Conservation (phyloP, 2,888 invertebrate species). For the Neuroscelio doddi region DNA sequence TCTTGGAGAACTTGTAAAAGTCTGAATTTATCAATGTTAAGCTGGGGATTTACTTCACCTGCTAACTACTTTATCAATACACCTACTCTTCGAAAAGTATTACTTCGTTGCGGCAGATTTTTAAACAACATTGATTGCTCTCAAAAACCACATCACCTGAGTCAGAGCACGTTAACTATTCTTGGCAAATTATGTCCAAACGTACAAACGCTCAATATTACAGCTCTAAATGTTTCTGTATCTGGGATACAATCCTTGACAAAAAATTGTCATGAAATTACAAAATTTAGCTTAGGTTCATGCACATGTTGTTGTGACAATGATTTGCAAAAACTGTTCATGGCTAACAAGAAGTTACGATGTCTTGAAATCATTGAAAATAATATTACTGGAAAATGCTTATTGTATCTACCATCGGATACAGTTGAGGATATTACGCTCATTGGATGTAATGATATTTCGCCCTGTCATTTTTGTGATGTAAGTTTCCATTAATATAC, state of each 20-base stretch:
- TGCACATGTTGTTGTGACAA: slow-evolving; percentile 69
- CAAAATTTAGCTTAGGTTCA: slow-evolving; percentile 72
- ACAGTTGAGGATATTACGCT: slow-evolving; percentile 61
- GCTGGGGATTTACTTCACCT: slow-evolving; percentile 50
- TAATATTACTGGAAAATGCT: slow-evolving; percentile 59
- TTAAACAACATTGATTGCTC: slow-evolving; percentile 74
- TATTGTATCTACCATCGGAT: slow-evolving; percentile 56
- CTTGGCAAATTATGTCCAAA: slow-evolving; percentile 76
- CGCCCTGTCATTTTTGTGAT: slow-evolving; percentile 49
- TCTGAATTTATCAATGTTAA: slow-evolving; percentile 54
- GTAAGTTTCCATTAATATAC: slow-evolving; percentile 49
- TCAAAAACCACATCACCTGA: slow-evolving; percentile 72
- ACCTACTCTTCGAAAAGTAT: slow-evolving; percentile 72
- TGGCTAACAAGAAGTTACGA: slow-evolving; percentile 56
- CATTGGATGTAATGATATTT: slow-evolving; percentile 52
- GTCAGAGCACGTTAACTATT: slow-evolving; percentile 74
- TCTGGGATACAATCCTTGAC: slow-evolving; percentile 73
- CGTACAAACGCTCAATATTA: slow-evolving; percentile 74
- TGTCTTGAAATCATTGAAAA: slow-evolving; percentile 54
- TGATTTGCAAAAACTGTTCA: slow-evolving; percentile 61
- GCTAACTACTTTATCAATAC: slow-evolving; percentile 42
- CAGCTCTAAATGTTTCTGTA: slow-evolving; percentile 73
- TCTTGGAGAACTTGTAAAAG: slow-evolving; percentile 72
- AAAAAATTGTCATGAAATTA: slow-evolving; percentile 74
- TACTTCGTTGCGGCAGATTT: slow-evolving; percentile 73